Percentiles rank a stretch among this genome's conserved stretches.
These are phyloP conservation scores for Enteromius viviparus DNA, from an alignment of 2,797 vertebrate genomes.

Conservation along the genomic window DNA sequence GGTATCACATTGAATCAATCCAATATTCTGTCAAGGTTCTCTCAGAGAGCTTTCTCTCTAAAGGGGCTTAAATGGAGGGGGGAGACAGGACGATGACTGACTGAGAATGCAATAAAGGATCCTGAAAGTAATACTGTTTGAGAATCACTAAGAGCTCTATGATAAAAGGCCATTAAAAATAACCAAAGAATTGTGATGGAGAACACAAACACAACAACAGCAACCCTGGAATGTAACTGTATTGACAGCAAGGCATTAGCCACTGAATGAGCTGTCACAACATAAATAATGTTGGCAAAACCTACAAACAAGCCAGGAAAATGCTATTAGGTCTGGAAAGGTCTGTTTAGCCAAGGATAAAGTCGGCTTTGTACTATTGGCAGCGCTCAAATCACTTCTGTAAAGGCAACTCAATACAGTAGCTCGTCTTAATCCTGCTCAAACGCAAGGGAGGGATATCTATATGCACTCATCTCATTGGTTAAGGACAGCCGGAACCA, in stretches of 20 bases:
- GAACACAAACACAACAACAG: constrained; percentile 1
- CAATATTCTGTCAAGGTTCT: constrained; percentile 34
- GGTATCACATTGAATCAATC: constrained; percentile 38
- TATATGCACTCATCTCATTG: constrained; percentile 1
- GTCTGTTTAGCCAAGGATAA: constrained; percentile 30
- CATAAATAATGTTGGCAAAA: constrained; percentile 43
- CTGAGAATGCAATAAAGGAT: constrained; percentile 14
- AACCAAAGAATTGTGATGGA: constrained; percentile 7
- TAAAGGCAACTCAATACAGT: constrained; percentile 56
- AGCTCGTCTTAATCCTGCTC: constrained; percentile 52
- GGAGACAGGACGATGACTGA: neutral
- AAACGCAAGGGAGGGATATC: neutral
- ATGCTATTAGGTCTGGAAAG: constrained; percentile 48
- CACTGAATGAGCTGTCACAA: constrained; percentile 8
- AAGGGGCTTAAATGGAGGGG: neutral
- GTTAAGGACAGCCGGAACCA: constrained; percentile 4
- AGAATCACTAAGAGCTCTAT: neutral
- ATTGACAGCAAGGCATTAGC: constrained; percentile 8
- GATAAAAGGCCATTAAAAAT: constrained; percentile 30
- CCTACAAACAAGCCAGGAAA: constrained; percentile 42
- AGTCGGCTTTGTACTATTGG: constrained; percentile 55
- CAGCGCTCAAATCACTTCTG: constrained; percentile 52
- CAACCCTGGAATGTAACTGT: constrained; percentile 11
- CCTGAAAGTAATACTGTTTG: constrained; percentile 15
- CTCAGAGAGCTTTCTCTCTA: constrained; percentile 2